Conservation (phyloP, 2,113 vertebrate genomes). For the Leiothrix lutea region DNA sequence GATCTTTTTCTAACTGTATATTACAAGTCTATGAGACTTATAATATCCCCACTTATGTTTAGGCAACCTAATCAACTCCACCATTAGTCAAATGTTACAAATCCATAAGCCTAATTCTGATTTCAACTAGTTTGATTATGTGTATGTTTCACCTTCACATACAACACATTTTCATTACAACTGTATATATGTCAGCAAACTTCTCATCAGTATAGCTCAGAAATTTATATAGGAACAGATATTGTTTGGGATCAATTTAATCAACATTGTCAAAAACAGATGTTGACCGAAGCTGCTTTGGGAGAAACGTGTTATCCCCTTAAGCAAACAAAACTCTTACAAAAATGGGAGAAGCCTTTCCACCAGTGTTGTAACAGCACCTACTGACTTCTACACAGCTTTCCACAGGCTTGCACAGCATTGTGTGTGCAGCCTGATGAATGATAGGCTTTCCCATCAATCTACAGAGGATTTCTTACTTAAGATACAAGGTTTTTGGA, state of each 20-base stretch:
- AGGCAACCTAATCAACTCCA: background rate
- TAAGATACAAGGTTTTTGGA: background rate
- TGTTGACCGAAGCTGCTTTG: background rate
- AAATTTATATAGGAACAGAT: background rate
- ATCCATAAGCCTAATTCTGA: background rate
- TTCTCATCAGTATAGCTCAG: background rate
- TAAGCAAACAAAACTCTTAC: background rate
- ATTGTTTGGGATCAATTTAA: background rate
- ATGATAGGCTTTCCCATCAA: fast-evolving
- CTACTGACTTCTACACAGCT: background rate
- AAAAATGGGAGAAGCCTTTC: background rate
- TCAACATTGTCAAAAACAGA: background rate
- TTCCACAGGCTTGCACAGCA: background rate
- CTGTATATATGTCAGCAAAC: background rate
- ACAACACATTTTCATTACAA: background rate
- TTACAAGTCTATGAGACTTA: background rate
- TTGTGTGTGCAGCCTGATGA: background rate
- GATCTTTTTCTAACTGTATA: background rate
- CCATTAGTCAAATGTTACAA: background rate
- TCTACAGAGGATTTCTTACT: background rate
- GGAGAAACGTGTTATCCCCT: background rate
- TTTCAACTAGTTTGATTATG: background rate
- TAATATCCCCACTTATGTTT: background rate
- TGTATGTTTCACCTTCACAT: background rate
- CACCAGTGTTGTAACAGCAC: background rate